phyloP scores from a whole-genome alignment of 1,140 invertebrate species.

The Sycophila sp. region DNA sequence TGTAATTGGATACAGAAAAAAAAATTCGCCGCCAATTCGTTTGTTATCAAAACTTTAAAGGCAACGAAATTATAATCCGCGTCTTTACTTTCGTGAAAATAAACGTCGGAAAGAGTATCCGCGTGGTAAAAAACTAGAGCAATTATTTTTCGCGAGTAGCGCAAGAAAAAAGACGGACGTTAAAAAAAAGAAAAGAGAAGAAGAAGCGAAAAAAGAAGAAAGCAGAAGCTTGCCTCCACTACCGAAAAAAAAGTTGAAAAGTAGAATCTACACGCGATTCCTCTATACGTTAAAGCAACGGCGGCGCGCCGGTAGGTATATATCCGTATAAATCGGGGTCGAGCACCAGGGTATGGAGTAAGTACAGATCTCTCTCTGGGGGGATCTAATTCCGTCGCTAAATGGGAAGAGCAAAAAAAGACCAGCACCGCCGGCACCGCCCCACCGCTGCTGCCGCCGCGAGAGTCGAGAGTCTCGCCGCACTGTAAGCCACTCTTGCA shows the following conservation, averaged over 20 bases:
- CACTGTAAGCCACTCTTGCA: neutral
- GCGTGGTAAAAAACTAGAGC: neutral
- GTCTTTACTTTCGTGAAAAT: neutral
- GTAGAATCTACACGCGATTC: conserved; percentile 26
- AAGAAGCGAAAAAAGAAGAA: neutral
- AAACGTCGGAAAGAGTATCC: neutral
- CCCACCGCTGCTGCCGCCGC: too few species aligned
- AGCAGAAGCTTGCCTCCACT: conserved; percentile 3
- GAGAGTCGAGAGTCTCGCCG: conserved; percentile 35
- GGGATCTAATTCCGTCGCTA: conserved; percentile 25
- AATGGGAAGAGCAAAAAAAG: conserved; percentile 16
- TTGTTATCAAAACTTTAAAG: too few species aligned
- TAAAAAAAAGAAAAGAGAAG: too few species aligned
- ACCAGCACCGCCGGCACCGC: too few species aligned
- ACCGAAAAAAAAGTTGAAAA: conserved; percentile 16
- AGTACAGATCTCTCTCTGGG: neutral
- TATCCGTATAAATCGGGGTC: conserved; percentile 17
- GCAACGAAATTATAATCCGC: too few species aligned
- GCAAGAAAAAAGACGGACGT: too few species aligned
- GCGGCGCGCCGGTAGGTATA: neutral
- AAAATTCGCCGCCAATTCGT: too few species aligned
- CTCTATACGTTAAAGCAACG: conserved; percentile 9
- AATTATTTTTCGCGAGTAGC: neutral
- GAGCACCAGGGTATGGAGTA: neutral
- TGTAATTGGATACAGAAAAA: too few species aligned